Evolutionary conservation across 2,888 invertebrate species (phyloP).

Genomic region (Lasioglossum zephyrum): DNA sequence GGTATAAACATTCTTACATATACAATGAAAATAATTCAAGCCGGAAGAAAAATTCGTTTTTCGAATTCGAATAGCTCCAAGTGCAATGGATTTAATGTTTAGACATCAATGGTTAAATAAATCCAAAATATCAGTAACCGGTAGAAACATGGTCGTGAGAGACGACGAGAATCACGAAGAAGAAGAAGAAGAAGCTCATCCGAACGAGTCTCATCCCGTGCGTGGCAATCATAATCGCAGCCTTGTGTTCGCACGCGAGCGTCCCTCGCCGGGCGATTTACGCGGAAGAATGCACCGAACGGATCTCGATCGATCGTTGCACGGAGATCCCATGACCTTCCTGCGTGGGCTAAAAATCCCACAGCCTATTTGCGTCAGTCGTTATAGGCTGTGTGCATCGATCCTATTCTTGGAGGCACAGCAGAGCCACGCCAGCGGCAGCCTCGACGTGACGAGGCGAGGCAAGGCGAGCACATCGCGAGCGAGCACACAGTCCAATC

Average conservation of each 20-base stretch:
- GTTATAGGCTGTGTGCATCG: conserved; percentile 44
- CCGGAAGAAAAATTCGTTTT: too few relatives aligned
- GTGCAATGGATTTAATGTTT: background rate
- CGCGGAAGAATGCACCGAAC: conserved; percentile 3
- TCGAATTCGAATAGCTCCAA: too few relatives aligned
- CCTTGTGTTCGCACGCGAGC: background rate
- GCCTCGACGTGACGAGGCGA: background rate
- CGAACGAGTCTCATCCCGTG: conserved; percentile 1
- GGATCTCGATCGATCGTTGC: conserved; percentile 28
- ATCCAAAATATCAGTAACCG: background rate
- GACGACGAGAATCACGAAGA: background rate
- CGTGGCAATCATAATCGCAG: conserved; percentile 1
- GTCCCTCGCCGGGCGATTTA: conserved; percentile 8
- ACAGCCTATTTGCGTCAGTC: conserved; percentile 61
- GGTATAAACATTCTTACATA: too few relatives aligned
- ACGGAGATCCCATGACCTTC: conserved; percentile 61
- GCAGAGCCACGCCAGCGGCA: background rate
- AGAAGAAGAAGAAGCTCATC: background rate
- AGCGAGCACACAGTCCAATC: conserved; percentile 61
- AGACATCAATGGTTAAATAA: background rate
- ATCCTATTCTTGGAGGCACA: conserved; percentile 59
- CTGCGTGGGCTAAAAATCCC: conserved; percentile 40
- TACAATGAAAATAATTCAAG: too few relatives aligned
- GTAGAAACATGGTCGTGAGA: background rate
- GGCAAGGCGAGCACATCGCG: conserved; percentile 14